Evolutionary conservation across 2,113 vertebrate genomes (phyloP), one percentile per base, ranked within the genome.

Genomic region (Rhizomys pruinosus): DNA sequence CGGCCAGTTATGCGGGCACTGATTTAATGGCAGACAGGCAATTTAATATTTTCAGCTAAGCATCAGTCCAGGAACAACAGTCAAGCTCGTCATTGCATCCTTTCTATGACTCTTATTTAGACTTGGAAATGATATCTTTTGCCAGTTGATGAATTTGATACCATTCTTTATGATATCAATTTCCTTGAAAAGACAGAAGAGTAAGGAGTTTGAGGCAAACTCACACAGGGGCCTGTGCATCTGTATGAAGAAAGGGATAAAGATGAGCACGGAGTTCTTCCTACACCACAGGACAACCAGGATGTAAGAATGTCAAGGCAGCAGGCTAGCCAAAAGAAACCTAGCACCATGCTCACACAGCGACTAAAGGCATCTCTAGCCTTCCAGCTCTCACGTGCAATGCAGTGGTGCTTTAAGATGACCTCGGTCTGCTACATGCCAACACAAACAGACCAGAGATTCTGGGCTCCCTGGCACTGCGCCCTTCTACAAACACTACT

Each of bases 71-170:
- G 78, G 95, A 97, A 95, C 42, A 97, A 95, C 42, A 94, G 66
- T 92, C 95, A 88, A 63, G 88, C 89, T 96, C 71, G 92, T 32
- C 34, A 87, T 2, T 87, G 96, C 93, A 92, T 96, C 95, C 94
- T 95, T 93, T 27, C 59, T 47, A 91, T 17, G 88, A 63, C 72
- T 72, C 96, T 97, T 78, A 84, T 94, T 96, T 97, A 94, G 93
- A 97, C 91, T 98, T 98, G 97, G 96, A 98, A 98, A 98, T 95
- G 93, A 17, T 94, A 98, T 97, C 97, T 96, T 97, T 97, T 95
- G 97, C 92, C 86, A 96, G 93, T 95, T 95, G 94, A 97, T 97
- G 97, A 98, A 98, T 98, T 97, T 97, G 93, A 97, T 97, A 97
- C 97, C 76, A 1, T 91, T 98, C 96, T 97, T 96, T 96, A 96